A percentile compares a stretch with the other conserved stretches of the same genome.
These are phyloP conservation scores for Onychomys arenicola DNA, from an alignment of 2,797 vertebrate species.

Conservation along the genomic window DNA sequence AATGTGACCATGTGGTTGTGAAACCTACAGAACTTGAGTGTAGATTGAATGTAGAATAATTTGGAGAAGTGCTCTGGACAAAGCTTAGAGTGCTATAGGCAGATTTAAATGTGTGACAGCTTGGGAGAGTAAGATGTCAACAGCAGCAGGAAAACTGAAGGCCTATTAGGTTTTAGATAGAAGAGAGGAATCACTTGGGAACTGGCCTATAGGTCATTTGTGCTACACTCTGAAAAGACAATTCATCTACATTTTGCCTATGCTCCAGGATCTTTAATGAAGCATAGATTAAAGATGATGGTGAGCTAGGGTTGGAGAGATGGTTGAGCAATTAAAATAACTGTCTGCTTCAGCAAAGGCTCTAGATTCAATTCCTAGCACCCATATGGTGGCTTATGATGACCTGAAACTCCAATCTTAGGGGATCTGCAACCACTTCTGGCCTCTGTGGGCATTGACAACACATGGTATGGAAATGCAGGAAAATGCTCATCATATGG, in stretches of 20 bases:
- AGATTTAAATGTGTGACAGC: not conserved
- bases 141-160: not conserved
- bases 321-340: not conserved
- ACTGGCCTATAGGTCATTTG: not conserved
- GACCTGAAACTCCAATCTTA: not conserved
- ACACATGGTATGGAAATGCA: not conserved
- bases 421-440: not conserved
- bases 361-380: not conserved
- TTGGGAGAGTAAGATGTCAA: not conserved
- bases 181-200: not conserved
- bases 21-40: not conserved
- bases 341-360: not conserved
- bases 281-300: not conserved
- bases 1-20: not conserved
- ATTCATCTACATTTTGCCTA: not conserved
- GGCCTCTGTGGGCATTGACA: not conserved
- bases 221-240: not conserved
- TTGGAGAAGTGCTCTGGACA: not conserved
- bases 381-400: too few relatives aligned
- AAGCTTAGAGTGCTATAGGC: not conserved
- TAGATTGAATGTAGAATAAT: not conserved
- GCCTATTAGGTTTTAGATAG: not conserved
- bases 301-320: not conserved
- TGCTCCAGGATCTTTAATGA: not conserved
- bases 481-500: not conserved